Evolutionary conservation across 2,888 invertebrate species (phyloP).

Genomic region (Coenonympha arcania): DNA sequence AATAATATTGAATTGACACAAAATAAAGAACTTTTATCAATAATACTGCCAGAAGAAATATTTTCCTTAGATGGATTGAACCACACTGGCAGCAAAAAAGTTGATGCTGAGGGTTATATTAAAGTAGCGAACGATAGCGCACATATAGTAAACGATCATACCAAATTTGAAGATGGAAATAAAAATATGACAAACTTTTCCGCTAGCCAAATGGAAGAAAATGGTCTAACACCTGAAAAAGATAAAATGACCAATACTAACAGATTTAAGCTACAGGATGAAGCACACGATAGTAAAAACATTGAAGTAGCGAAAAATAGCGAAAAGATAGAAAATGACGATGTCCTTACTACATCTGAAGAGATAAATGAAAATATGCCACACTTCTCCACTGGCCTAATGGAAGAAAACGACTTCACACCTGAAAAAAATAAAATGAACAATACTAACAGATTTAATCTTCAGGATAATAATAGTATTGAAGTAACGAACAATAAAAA

Average conservation of each 20-base stretch:
- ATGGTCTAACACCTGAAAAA: too few relatives aligned
- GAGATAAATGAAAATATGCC: background rate
- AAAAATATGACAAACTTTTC: too few relatives aligned
- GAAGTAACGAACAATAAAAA: background rate
- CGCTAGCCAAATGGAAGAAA: too few relatives aligned
- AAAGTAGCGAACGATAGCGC: background rate
- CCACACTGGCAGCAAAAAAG: background rate
- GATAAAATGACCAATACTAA: too few relatives aligned
- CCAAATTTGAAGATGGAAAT: background rate
- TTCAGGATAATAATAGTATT: background rate
- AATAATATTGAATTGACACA: background rate
- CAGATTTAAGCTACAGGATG: too few relatives aligned
- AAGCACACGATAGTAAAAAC: background rate
- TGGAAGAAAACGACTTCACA: constrained; percentile 28
- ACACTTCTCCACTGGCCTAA: constrained; percentile 6
- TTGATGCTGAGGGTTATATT: background rate
- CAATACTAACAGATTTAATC: too few relatives aligned
- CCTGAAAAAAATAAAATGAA: constrained; percentile 40
- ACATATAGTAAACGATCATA: background rate
- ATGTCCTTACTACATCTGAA: background rate
- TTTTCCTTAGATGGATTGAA: background rate
- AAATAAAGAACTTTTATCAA: background rate
- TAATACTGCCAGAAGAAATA: background rate
- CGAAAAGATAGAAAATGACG: background rate
- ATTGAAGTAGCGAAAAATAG: background rate